Conservation (phyloP, 2,113 vertebrate genomes). For the Ardeotis arabs region DNA sequence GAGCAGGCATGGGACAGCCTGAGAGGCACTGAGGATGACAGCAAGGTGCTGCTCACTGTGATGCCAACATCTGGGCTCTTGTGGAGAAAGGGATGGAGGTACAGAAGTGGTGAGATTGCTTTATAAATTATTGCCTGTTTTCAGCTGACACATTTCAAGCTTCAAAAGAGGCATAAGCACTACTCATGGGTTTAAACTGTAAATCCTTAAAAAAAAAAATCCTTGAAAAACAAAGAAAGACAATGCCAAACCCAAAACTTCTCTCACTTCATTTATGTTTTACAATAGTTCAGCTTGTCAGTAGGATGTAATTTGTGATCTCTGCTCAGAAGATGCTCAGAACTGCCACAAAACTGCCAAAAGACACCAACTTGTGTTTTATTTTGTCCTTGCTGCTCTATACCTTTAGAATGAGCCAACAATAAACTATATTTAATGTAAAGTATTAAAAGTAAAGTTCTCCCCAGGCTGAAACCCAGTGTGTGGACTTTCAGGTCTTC, state of each 20-base stretch:
- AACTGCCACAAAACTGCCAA: conserved; percentile 46
- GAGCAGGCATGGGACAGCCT: not conserved
- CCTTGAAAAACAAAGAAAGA: conserved; percentile 21
- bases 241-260: not conserved
- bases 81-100: not conserved
- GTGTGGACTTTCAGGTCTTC: conserved; percentile 40
- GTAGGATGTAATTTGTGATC: conserved; percentile 9
- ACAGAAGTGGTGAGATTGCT: not conserved
- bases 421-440: conserved; percentile 58
- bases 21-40: not conserved
- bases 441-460: conserved; percentile 18
- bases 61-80: not conserved
- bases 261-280: conserved; percentile 29
- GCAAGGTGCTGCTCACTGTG: not conserved
- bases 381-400: conserved; percentile 55
- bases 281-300: conserved; percentile 12
- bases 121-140: conserved; percentile 32
- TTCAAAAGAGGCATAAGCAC: conserved; percentile 37
- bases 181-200: conserved; percentile 40
- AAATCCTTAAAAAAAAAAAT: not conserved
- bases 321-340: conserved; percentile 14
- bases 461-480: conserved; percentile 43
- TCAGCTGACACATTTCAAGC: conserved; percentile 1
- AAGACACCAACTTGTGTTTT: conserved; percentile 55
- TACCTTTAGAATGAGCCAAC: conserved; percentile 29